These are phyloP conservation scores for Pachyramphus minor DNA, from an alignment of 2,113 vertebrate species.

Conservation along the genomic window DNA sequence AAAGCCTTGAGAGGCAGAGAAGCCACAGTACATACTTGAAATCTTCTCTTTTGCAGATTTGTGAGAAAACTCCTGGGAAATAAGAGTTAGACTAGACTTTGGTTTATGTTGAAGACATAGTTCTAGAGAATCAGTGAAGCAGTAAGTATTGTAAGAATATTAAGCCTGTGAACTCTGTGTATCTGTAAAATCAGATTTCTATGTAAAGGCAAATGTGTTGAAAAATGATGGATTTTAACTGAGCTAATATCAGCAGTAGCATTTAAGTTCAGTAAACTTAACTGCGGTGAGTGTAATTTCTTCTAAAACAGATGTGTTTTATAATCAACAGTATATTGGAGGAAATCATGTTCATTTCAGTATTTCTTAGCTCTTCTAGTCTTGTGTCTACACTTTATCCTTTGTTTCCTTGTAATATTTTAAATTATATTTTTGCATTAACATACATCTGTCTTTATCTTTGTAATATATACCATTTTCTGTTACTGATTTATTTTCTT, in stretches of 20 bases:
- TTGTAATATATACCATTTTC: background rate
- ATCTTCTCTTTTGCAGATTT: background rate
- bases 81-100: background rate
- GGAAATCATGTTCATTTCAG: background rate
- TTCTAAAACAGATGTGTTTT: background rate
- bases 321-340: background rate
- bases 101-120: background rate
- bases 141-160: constrained; percentile 34
- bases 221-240: background rate
- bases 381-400: background rate
- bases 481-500: background rate
- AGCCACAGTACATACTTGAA: background rate
- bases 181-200: background rate
- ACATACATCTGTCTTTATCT: background rate
- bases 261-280: background rate
- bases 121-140: constrained; percentile 11
- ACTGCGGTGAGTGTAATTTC: background rate
- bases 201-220: background rate
- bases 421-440: background rate
- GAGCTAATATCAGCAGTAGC: background rate
- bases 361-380: background rate
- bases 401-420: background rate
- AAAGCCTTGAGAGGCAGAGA: constrained; percentile 14
- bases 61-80: background rate
- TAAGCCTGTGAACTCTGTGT: background rate